A percentile compares a stretch with the other conserved stretches of the same genome.
Evolutionary conservation across 2,113 vertebrate species (phyloP).

Genomic region (Microcebus jonahi): DNA sequence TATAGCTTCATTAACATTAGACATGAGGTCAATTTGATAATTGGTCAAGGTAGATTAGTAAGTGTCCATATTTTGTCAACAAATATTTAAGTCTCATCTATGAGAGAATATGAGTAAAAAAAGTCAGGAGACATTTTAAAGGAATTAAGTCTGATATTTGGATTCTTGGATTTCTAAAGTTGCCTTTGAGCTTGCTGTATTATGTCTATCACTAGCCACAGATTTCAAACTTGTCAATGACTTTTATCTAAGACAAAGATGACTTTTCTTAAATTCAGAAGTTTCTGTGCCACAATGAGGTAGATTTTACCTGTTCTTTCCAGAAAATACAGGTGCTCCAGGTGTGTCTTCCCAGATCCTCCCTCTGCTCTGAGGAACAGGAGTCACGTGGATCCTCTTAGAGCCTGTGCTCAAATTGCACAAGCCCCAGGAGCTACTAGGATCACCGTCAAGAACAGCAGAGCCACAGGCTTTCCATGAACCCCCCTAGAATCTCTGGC

Average conservation of each 20-base stretch:
- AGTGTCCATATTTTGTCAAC: background rate
- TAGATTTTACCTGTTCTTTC: background rate
- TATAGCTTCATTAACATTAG: background rate
- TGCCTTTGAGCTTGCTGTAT: background rate
- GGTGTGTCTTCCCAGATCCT: background rate
- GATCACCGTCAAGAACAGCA: background rate
- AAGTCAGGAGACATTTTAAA: background rate
- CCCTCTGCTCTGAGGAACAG: rapidly evolving
- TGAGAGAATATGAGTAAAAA: background rate
- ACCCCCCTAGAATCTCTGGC: background rate
- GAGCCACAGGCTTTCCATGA: background rate
- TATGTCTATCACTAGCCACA: background rate
- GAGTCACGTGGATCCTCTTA: background rate
- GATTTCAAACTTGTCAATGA: background rate
- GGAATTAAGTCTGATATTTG: background rate
- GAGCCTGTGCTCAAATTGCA: background rate
- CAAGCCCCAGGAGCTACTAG: no score
- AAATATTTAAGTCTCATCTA: background rate
- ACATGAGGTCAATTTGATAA: background rate
- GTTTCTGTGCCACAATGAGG: background rate
- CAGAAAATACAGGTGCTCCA: background rate
- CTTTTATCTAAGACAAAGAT: background rate
- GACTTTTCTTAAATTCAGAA: background rate
- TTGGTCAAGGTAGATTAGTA: background rate
- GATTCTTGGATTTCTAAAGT: background rate